Conservation (phyloP, 2,113 vertebrate genomes). For the Pygoscelis adeliae region DNA sequence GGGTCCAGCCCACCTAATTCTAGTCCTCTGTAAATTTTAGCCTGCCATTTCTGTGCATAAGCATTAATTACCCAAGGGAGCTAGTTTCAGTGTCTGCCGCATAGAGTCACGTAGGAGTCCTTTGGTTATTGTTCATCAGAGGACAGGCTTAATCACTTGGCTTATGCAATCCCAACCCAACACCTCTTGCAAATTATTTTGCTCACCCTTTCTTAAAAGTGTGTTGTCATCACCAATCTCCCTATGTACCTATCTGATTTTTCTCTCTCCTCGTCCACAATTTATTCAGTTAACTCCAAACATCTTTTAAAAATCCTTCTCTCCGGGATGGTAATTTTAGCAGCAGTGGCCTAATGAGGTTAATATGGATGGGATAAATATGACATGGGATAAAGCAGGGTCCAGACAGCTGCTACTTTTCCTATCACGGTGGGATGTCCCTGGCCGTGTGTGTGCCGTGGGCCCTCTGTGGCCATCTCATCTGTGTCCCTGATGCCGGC, state of each 20-base stretch:
- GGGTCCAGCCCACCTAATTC: not conserved
- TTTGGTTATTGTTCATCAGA: not conserved
- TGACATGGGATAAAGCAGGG: not conserved
- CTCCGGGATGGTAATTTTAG: not conserved
- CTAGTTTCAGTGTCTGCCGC: not conserved
- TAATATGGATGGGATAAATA: not conserved
- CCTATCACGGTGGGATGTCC: not conserved
- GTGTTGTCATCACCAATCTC: not conserved
- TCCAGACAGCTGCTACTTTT: not conserved
- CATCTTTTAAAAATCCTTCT: not conserved
- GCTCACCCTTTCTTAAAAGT: not conserved
- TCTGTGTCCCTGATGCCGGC: not conserved
- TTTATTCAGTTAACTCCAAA: not conserved
- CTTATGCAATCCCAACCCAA: not conserved
- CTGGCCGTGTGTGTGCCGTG: accelerated
- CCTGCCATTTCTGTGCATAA: not conserved
- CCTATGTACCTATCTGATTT: not conserved
- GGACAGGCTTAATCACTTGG: not conserved
- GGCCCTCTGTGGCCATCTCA: not conserved
- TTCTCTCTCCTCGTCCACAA: not conserved
- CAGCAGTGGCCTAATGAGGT: not conserved
- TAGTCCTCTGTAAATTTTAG: not conserved
- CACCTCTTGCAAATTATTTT: not conserved
- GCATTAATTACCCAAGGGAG: not conserved
- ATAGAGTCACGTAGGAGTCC: not conserved